A percentile compares a stretch with the other conserved stretches of the same genome.
These are phyloP conservation scores for Strix uralensis DNA, from an alignment of 2,113 vertebrate genomes.

Conservation along the genomic window DNA sequence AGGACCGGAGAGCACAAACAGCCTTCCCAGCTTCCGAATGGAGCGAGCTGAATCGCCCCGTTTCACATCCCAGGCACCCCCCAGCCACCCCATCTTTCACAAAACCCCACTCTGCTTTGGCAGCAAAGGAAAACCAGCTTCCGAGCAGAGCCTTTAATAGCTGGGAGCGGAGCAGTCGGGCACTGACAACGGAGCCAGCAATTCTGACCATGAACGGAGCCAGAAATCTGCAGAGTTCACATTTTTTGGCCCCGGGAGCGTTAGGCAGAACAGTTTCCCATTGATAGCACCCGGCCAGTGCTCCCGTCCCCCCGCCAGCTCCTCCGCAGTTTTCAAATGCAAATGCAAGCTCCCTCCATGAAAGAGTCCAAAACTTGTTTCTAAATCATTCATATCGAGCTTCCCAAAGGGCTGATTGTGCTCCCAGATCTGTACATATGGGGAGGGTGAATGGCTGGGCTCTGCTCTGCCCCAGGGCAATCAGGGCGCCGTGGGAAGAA, in stretches of 20 bases:
- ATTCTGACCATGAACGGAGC: background rate
- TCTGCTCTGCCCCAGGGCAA: background rate
- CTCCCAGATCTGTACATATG: background rate
- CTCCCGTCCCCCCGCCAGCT: background rate
- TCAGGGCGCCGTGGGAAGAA: background rate
- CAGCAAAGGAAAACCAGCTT: background rate
- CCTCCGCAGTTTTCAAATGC: constrained; percentile 38
- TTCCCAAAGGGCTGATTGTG: background rate
- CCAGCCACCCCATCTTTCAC: background rate
- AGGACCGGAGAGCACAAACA: accelerated
- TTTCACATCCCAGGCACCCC: background rate
- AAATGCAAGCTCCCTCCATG: background rate
- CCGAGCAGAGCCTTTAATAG: background rate
- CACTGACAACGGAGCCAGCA: background rate
- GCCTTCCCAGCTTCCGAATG: background rate
- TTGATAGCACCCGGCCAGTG: background rate
- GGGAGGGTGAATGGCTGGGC: background rate
- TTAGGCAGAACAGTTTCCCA: constrained; percentile 26
- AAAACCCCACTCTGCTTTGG: background rate
- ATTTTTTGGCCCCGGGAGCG: background rate
- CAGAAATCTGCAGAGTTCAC: constrained; percentile 30
- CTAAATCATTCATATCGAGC: background rate
- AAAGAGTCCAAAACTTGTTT: background rate
- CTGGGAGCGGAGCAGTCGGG: background rate
- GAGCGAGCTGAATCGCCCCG: accelerated